Evolutionary conservation across 1,140 invertebrate genomes (phyloP), one percentile per base, ranked within the genome.

Genomic region (Brachionus asplanchnoidis): DNA sequence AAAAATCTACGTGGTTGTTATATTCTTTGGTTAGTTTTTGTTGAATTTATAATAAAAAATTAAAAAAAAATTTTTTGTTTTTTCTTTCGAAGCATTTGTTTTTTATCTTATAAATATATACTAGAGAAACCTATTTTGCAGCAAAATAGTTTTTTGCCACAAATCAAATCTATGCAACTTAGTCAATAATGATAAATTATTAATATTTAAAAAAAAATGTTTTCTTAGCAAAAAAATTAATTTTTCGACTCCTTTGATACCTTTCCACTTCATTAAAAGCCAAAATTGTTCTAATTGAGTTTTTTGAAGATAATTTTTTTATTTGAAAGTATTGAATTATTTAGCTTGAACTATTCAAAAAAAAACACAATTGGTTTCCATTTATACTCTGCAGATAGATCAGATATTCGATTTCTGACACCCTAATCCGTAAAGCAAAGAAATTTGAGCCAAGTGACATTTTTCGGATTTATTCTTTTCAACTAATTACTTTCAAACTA

Each of bases 401-500:
- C 53, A 60, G 20, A 9, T 60, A 60, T 7, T 60, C 53, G n/a
- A 17, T 60, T 20, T 60, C 53, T 60, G 53, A 20, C 20, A 60
- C 20, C 9, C n/a, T 60, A 73, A 73, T 73, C 68, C 17, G n/a
- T 20, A 73, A 73, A 40, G 68, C 17, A 73, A 73, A 73, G 36
- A 73, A 73, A 40, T 73, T 17, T 73, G 68, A 73, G 68, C 42
- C 36, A 42, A 73, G 68, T 73, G 68, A 73, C 32, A 73, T 42
- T 73, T 40, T 73, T 73, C 32, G 66, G 32, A 68, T 68, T 68
- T 68, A 17, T 68, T 68, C 32, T 68, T 40, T 68, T 3, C 8
- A 28, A 32, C 12, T 68, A 32, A 32, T 68, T 66, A 66, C 46
- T 53, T 53, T 20, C 17, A 20, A 23, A 20, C 9, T 17, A 60